phyloP scores from a whole-genome alignment of 2,888 invertebrate species.

The Scaptodrosophila latifasciaeformis region DNA sequence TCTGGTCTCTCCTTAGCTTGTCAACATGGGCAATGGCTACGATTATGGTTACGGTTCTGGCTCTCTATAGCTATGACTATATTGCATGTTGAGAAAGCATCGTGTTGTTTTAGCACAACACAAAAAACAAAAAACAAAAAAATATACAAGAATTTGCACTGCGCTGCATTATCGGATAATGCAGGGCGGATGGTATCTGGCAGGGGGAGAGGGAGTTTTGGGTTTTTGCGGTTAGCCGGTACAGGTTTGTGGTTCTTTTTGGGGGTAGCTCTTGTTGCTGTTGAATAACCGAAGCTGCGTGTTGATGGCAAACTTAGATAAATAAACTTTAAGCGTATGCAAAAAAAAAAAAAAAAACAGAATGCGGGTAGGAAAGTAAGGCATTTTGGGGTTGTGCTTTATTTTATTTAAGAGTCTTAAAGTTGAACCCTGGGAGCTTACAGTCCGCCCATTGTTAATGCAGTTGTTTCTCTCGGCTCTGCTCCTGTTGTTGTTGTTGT shows the following conservation, averaged over 20 bases:
- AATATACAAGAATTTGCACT: conserved; percentile 6
- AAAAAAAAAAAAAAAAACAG: conserved; percentile 17
- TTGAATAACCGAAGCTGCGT: conserved; percentile 35
- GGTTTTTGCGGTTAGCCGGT: conserved; percentile 13
- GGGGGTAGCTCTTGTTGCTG: neutral
- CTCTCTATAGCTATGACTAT: conserved; percentile 1
- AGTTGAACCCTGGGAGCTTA: conserved; percentile 42
- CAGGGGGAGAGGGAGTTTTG: neutral
- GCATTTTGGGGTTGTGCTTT: too few relatives aligned
- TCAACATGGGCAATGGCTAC: neutral
- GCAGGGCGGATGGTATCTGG: neutral
- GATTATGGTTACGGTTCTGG: conserved; percentile 6
- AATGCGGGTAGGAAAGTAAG: neutral
- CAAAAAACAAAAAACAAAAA: neutral
- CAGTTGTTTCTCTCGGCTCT: neutral
- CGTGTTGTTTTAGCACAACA: too few relatives aligned
- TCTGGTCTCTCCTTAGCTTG: too few relatives aligned
- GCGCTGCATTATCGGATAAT: conserved; percentile 5
- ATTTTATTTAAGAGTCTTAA: conserved; percentile 29
- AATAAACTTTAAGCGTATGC: conserved; percentile 56
- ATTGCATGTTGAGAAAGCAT: conserved; percentile 1
- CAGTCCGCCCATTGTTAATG: conserved; percentile 13
- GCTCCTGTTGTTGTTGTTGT: conserved; percentile 13
- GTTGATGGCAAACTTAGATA: conserved; percentile 64
- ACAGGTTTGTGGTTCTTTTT: conserved; percentile 13